Evolutionary conservation across 1,140 invertebrate species (phyloP).

Genomic region (Pseudomyrmex concolor): DNA sequence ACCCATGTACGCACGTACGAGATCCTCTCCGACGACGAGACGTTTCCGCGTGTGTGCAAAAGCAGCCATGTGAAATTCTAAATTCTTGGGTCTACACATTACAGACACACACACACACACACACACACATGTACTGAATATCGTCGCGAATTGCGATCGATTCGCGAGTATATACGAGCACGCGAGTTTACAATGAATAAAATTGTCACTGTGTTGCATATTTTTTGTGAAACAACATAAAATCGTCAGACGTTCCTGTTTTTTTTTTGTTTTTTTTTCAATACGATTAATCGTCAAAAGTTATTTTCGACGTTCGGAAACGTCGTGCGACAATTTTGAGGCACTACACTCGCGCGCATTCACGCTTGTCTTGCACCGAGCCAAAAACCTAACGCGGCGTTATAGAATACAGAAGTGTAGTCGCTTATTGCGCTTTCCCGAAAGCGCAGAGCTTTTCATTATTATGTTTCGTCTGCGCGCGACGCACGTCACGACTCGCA

Average conservation of each 20-base stretch:
- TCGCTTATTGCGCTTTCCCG: slow-evolving; percentile 42
- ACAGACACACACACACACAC: neutral
- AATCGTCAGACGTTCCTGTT: too few species aligned
- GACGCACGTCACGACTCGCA: slow-evolving; percentile 40
- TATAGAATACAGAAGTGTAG: slow-evolving; percentile 1
- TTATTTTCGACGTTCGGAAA: slow-evolving; percentile 5
- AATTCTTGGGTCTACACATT: slow-evolving; percentile 26
- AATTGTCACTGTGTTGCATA: too few species aligned
- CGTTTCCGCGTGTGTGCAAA: slow-evolving; percentile 14
- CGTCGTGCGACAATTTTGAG: neutral
- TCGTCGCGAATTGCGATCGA: slow-evolving; percentile 5
- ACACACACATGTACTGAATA: neutral
- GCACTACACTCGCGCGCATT: neutral
- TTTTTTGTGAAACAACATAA: neutral
- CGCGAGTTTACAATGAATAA: too few species aligned
- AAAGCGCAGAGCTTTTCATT: slow-evolving; percentile 23
- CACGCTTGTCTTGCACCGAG: slow-evolving; percentile 3
- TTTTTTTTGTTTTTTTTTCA: neutral
- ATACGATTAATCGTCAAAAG: slow-evolving; percentile 8
- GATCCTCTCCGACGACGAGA: slow-evolving; percentile 1
- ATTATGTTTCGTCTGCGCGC: slow-evolving; percentile 52
- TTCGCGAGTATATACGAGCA: neutral
- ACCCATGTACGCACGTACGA: slow-evolving; percentile 54
- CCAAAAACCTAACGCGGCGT: slow-evolving; percentile 3
- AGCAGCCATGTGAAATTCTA: slow-evolving; percentile 32